A percentile compares a stretch with the other conserved stretches of the same genome.
These are phyloP conservation scores for Elegia similella DNA, from an alignment of 2,888 invertebrate species.

Conservation along the genomic window DNA sequence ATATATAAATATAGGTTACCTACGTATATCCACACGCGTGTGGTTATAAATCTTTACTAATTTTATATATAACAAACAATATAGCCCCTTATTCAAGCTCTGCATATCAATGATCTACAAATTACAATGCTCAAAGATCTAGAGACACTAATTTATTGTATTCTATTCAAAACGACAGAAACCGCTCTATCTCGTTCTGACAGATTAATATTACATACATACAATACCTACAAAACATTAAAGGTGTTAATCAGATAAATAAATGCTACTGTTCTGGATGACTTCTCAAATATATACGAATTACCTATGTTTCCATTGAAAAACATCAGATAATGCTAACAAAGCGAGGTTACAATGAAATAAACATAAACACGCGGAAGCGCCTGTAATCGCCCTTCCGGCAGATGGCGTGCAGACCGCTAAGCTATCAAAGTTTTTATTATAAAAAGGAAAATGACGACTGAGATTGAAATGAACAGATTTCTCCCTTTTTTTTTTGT, in stretches of 20 bases:
- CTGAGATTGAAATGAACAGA: neutral
- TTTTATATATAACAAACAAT: neutral
- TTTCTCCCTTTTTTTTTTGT: neutral
- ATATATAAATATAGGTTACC: too few species aligned
- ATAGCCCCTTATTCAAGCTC: neutral
- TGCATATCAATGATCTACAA: neutral
- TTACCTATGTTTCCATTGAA: neutral
- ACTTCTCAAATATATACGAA: neutral
- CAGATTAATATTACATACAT: neutral
- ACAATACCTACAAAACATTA: neutral
- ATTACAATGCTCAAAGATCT: neutral
- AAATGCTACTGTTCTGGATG: neutral
- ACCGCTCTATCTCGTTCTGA: neutral
- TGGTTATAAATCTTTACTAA: too few species aligned
- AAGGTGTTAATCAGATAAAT: neutral
- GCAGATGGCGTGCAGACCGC: constrained; percentile 32
- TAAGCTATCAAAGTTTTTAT: neutral
- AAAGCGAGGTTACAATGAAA: constrained; percentile 20
- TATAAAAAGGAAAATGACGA: neutral
- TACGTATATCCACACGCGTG: too few species aligned
- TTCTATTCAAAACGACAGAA: neutral
- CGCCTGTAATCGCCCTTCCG: constrained; percentile 34
- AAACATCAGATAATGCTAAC: constrained; percentile 15
- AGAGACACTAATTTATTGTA: neutral
- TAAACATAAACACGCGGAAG: constrained; percentile 31